phyloP scores from a whole-genome alignment of 1,140 invertebrate species.

The Melanaphis sacchari region DNA sequence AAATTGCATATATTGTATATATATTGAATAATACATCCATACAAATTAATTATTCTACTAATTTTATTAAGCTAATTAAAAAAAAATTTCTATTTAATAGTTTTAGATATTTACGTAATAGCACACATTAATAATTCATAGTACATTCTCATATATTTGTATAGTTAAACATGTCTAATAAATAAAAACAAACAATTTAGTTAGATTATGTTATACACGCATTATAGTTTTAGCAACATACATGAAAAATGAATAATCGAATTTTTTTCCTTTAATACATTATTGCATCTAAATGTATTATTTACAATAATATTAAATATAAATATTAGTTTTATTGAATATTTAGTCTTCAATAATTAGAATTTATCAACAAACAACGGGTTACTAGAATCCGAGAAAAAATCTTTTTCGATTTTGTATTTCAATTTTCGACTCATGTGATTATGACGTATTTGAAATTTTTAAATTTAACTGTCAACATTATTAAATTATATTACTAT shows the following conservation, averaged over 20 bases:
- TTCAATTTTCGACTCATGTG: too few species aligned
- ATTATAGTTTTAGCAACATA: not conserved
- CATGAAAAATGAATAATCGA: not conserved
- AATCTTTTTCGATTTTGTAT: too few species aligned
- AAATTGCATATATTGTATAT: too few species aligned
- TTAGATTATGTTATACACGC: not conserved
- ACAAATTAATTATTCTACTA: too few species aligned
- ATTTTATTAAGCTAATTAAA: too few species aligned
- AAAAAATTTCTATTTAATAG: too few species aligned
- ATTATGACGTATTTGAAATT: too few species aligned
- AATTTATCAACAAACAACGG: not conserved
- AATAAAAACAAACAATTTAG: not conserved
- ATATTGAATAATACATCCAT: too few species aligned
- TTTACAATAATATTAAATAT: not conserved
- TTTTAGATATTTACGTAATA: too few species aligned
- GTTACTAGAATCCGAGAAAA: not conserved
- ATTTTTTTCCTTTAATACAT: not conserved
- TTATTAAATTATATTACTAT: too few species aligned
- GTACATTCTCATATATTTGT: not conserved
- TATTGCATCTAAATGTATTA: not conserved
- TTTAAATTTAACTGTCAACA: too few species aligned
- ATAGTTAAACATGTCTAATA: not conserved
- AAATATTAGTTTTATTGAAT: not conserved
- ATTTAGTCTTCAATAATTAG: not conserved
- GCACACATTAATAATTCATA: not conserved